Conservation (phyloP, 2,797 vertebrate genomes). For the Oceanodroma leucorhoa region DNA sequence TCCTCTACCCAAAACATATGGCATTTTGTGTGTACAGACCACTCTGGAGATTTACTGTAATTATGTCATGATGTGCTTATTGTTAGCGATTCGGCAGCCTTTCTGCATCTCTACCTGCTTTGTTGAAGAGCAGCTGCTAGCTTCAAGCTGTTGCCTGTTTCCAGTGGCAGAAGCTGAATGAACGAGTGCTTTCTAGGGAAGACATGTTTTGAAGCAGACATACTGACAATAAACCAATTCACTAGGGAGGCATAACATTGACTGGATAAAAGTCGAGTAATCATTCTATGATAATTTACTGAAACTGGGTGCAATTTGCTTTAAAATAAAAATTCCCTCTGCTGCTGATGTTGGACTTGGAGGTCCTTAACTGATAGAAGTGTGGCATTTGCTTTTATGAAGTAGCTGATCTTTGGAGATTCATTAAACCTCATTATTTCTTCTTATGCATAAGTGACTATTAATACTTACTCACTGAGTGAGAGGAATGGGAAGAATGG, state of each 20-base stretch:
- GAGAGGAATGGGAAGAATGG: neutral
- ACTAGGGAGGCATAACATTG: constrained; percentile 41
- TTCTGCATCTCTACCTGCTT: constrained; percentile 71
- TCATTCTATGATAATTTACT: constrained; percentile 63
- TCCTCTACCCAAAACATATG: constrained; percentile 67
- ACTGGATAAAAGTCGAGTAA: constrained; percentile 64
- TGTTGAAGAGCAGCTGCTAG: constrained; percentile 73
- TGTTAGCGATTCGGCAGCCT: constrained; percentile 63
- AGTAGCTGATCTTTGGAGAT: constrained; percentile 47
- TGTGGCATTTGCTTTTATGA: constrained; percentile 39
- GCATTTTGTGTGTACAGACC: constrained; percentile 53
- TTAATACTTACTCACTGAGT: neutral
- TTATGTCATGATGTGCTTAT: constrained; percentile 70
- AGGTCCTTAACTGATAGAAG: constrained; percentile 44
- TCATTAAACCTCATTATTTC: constrained; percentile 60
- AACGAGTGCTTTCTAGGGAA: constrained; percentile 71
- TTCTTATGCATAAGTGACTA: constrained; percentile 34
- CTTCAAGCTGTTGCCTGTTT: constrained; percentile 71
- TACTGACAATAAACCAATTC: constrained; percentile 50
- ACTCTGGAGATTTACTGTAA: constrained; percentile 70
- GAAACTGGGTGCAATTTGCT: constrained; percentile 55
- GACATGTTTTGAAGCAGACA: constrained; percentile 68
- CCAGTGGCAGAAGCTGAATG: constrained; percentile 36
- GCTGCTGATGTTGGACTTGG: constrained; percentile 30
- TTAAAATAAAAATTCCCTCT: constrained; percentile 49